A percentile compares a stretch with the other conserved stretches of the same genome.
These are phyloP conservation scores for Balanococcus diminutus DNA, from an alignment of 2,888 invertebrate genomes.

Conservation along the genomic window DNA sequence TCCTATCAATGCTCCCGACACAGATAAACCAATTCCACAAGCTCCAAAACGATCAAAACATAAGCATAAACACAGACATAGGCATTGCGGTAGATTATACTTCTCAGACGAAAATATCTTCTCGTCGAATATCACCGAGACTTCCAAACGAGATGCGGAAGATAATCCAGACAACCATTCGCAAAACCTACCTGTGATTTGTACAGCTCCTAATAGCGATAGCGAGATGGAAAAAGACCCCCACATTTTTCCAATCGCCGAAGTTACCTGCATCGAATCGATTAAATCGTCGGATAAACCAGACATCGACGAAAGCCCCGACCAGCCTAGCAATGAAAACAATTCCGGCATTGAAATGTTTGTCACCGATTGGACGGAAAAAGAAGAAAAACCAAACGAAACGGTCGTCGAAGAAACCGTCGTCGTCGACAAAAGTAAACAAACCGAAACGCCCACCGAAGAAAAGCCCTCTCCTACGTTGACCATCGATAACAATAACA, in stretches of 20 bases:
- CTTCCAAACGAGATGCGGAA: not conserved
- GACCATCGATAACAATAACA: not conserved
- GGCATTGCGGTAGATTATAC: slow-evolving; percentile 39
- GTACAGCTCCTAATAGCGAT: slow-evolving; percentile 8
- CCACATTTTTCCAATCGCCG: not conserved
- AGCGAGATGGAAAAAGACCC: slow-evolving; percentile 16
- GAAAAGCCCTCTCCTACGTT: not conserved
- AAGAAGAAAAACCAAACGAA: not conserved
- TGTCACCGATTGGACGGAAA: not conserved
- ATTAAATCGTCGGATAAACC: not conserved
- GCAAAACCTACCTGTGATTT: not conserved
- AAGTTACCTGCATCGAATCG: not conserved
- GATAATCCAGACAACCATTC: not conserved
- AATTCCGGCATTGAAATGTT: not conserved
- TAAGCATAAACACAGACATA: slow-evolving; percentile 43
- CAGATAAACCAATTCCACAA: slow-evolving; percentile 50
- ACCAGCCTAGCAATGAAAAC: not conserved
- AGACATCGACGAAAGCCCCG: not conserved
- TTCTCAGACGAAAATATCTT: slow-evolving; percentile 47
- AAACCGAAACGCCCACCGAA: not conserved
- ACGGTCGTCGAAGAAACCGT: not conserved
- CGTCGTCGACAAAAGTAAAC: not conserved
- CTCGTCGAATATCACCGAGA: not conserved
- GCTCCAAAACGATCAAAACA: slow-evolving; percentile 56
- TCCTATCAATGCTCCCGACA: slow-evolving; percentile 53